phyloP scores from a whole-genome alignment of 2,888 invertebrate species.

The Linnaemya tessellans region DNA sequence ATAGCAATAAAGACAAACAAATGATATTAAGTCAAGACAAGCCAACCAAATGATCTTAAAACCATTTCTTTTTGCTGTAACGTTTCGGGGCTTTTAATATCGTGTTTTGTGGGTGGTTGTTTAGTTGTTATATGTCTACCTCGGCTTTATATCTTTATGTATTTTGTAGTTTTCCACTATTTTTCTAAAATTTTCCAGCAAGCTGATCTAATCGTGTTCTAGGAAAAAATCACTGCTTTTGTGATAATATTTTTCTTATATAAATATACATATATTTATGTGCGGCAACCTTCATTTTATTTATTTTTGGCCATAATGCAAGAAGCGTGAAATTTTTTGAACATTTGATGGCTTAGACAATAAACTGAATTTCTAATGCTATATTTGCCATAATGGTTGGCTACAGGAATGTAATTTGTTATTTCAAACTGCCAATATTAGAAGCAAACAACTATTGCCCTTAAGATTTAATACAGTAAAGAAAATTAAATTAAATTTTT shows the following conservation, averaged over 20 bases:
- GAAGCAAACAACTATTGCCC: slow-evolving; percentile 38
- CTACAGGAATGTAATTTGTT: slow-evolving; percentile 33
- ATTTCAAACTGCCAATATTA: slow-evolving; percentile 41
- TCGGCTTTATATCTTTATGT: background rate
- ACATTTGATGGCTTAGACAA: slow-evolving; percentile 29
- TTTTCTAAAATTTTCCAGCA: background rate
- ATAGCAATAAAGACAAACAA: slow-evolving; percentile 4
- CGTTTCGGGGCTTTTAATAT: slow-evolving; percentile 60
- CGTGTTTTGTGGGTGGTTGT: slow-evolving; percentile 69
- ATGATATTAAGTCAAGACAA: slow-evolving; percentile 4
- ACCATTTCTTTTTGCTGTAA: slow-evolving; percentile 13
- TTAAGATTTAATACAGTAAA: slow-evolving; percentile 57
- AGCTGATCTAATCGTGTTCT: slow-evolving; percentile 63
- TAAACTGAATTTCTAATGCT: slow-evolving; percentile 24
- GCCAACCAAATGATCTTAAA: slow-evolving; percentile 9
- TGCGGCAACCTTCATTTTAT: slow-evolving; percentile 2
- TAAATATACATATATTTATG: background rate
- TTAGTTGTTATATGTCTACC: slow-evolving; percentile 5
- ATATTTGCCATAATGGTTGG: slow-evolving; percentile 30
- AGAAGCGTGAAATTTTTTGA: slow-evolving; percentile 63
- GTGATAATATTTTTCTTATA: slow-evolving; percentile 11
- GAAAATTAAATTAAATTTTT: slow-evolving; percentile 13
- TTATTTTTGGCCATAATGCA: slow-evolving; percentile 38
- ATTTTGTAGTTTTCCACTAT: background rate
- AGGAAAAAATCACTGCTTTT: slow-evolving; percentile 56